Conservation (phyloP, 2,113 vertebrate species). For the Gambusia affinis region DNA sequence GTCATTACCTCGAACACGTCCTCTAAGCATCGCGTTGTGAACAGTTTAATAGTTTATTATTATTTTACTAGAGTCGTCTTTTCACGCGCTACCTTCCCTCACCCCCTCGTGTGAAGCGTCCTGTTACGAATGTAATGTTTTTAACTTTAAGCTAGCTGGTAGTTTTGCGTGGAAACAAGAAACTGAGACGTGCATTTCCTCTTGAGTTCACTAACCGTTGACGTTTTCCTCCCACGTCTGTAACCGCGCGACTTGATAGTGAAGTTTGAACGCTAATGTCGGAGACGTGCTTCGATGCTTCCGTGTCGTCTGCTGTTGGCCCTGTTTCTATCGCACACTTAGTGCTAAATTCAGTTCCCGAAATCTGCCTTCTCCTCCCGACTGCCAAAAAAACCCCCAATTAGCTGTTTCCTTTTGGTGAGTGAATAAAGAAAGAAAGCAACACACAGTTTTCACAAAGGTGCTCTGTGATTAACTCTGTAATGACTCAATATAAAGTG, state of each 20-base stretch:
- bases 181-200: neutral
- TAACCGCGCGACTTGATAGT: conserved; percentile 68
- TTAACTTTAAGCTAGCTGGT: conserved; percentile 47
- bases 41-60: conserved; percentile 25
- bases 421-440: conserved; percentile 21
- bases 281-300: conserved; percentile 4
- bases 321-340: neutral
- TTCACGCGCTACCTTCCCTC: conserved; percentile 6
- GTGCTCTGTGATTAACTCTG: conserved; percentile 71
- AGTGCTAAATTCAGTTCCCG: conserved; percentile 3
- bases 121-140: conserved; percentile 56
- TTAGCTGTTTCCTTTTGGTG: conserved; percentile 44
- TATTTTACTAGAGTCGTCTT: conserved; percentile 30
- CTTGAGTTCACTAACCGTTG: conserved; percentile 26
- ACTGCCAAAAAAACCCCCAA: conserved; percentile 48
- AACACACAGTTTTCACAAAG: conserved; percentile 66
- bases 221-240: conserved; percentile 38
- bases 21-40: conserved; percentile 12
- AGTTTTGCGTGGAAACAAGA: conserved; percentile 17
- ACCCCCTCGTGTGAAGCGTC: conserved; percentile 40
- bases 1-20: conserved; percentile 23
- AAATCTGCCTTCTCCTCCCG: conserved; percentile 44
- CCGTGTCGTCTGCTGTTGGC: conserved; percentile 25
- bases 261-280: conserved; percentile 20
- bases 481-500: conserved; percentile 13